Conservation (phyloP, 1,140 invertebrate species). For the Pemphigus obesinymphae region DNA sequence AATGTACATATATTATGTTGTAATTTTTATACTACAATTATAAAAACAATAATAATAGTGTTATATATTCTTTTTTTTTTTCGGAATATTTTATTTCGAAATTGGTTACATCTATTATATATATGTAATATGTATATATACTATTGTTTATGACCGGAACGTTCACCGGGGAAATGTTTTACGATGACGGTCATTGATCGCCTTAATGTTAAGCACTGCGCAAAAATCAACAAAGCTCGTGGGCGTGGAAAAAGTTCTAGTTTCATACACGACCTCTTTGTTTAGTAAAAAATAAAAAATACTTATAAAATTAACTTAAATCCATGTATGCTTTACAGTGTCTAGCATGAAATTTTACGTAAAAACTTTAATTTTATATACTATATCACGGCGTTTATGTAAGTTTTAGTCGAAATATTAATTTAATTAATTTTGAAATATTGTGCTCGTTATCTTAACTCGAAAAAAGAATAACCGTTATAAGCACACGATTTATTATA, state of each 20-base stretch:
- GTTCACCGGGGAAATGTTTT: not conserved
- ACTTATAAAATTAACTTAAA: not conserved
- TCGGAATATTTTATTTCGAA: not conserved
- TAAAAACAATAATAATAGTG: no score
- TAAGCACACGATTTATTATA: no score
- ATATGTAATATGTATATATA: no score
- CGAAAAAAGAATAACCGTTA: no score
- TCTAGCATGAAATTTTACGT: not conserved
- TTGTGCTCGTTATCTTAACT: no score
- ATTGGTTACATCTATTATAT: no score
- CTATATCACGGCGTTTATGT: not conserved
- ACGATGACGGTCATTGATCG: slow-evolving; percentile 11
- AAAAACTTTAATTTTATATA: not conserved
- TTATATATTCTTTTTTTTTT: no score
- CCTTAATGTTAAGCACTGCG: not conserved
- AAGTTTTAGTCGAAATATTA: no score
- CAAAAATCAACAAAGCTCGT: slow-evolving; percentile 1
- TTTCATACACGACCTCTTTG: not conserved
- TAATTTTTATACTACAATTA: no score
- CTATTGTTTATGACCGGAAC: not conserved
- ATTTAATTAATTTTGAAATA: no score
- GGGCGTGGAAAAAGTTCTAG: not conserved
- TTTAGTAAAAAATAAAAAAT: not conserved
- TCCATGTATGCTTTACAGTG: not conserved
- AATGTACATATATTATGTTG: no score